Percentiles rank a stretch among this genome's conserved stretches.
These are phyloP conservation scores for Pachyseris speciosa DNA, from an alignment of 64 coral and sea anemone genomes.

Conservation along the genomic window DNA sequence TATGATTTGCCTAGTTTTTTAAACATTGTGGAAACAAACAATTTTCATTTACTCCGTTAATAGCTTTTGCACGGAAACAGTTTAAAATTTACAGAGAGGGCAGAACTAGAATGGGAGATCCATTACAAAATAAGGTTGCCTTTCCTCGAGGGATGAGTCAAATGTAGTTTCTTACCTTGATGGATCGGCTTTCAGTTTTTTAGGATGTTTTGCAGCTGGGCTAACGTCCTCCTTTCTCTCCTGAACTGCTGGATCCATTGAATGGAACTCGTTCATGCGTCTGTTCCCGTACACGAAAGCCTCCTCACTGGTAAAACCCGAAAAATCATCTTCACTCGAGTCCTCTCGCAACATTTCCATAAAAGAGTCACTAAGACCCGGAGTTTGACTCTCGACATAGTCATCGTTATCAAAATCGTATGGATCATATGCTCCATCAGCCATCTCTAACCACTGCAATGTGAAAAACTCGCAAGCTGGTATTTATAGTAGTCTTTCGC, in stretches of 20 bases:
- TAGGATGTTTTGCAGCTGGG: background rate
- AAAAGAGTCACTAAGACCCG: slow-evolving; percentile 3
- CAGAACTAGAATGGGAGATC: no score
- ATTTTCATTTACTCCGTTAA: no score
- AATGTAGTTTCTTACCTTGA: slow-evolving; percentile 5
- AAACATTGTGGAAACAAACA: no score
- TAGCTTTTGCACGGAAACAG: no score
- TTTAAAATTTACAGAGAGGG: no score
- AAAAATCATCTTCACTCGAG: background rate
- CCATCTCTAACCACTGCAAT: background rate
- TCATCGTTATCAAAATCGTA: slow-evolving; percentile 18
- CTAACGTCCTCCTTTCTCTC: background rate
- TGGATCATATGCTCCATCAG: background rate
- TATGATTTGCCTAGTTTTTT: no score
- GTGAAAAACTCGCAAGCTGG: background rate
- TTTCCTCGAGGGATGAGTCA: no score
- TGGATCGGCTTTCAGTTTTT: background rate
- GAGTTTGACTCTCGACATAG: background rate
- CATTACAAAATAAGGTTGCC: no score
- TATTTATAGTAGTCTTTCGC: background rate
- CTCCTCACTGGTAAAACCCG: background rate
- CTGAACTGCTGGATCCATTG: background rate
- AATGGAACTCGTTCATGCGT: background rate
- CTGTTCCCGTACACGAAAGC: background rate
- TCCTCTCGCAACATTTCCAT: background rate